Base-by-base conservation (phyloP, 30 jellyfish, hydroid and myxozoan species). In the Chrysaora quinquecirrha region DNA sequence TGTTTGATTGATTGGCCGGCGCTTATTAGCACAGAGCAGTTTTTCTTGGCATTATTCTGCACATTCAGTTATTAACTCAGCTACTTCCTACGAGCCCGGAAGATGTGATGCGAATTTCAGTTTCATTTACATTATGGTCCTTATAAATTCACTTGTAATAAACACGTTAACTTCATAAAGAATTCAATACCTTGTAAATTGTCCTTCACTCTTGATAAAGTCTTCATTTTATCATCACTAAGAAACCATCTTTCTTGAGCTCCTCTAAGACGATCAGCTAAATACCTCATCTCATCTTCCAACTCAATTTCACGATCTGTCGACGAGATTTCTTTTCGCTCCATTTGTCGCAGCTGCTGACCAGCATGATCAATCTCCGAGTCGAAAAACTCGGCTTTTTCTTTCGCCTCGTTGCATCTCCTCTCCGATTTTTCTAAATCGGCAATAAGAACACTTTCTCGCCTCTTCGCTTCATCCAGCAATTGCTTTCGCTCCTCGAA, bases 181-280 rank as follows among this genome's bases (percentile, higher is more conserved):
- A n/a, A n/a, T n/a, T n/a, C n/a, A n/a, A n/a, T n/a, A 67, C 97
- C 97, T 82, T 90, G 94, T 33, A 78, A 30, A 16, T 86, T 83
- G 18, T 82, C 97, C 47, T 84, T 78, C 9, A 78, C 62, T 71
- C 97, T 66, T 16, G 32, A 11, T 78, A 90, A 66, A 32, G 89
- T 70, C 31, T 48, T 63, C 60, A 83, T 68, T 34, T 90, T 76
- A 24, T 68, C 87, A 24, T 77, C 78, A 22, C 75, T 73, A 48
- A 67, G 54, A 48, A 73, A 75, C 87, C 89, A 63, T 68, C 76
- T 90, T 25, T 84, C 97, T 30, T 90, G 96, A 24, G 93, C 82
- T 9, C 83, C 85, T 48, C 87, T 71, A 22, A 73, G 64, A 34
- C 76, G 34, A 65, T 80, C 87, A 24, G 87, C 96, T 49, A 78